Percentiles rank a stretch among this genome's conserved stretches.
Evolutionary conservation across 2,888 invertebrate species (phyloP).

Genomic region (Ecliptopera silaceata): DNA sequence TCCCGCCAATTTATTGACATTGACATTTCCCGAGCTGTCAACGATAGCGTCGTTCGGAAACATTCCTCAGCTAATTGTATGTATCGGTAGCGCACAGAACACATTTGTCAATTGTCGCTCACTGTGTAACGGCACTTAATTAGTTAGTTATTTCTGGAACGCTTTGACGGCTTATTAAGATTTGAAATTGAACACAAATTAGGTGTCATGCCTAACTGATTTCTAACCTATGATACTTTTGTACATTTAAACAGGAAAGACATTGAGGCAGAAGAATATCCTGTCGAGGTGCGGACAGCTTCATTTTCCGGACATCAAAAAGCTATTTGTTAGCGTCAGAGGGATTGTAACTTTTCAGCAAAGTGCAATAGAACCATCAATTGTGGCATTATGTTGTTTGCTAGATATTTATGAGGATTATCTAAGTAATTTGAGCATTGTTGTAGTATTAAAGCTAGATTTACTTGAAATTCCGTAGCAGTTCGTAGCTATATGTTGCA

Average conservation of each 20-base stretch:
- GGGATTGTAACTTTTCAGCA: slow-evolving; percentile 30
- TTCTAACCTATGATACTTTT: slow-evolving; percentile 56
- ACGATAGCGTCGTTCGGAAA: slow-evolving; percentile 63
- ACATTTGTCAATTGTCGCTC: slow-evolving; percentile 81
- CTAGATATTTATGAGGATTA: not conserved
- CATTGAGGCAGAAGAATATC: slow-evolving; percentile 62
- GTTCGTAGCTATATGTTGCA: not conserved
- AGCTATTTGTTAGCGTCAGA: slow-evolving; percentile 58
- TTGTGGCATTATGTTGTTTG: not conserved
- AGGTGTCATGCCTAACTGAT: slow-evolving; percentile 78
- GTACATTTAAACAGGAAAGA: slow-evolving; percentile 32
- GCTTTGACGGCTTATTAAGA: slow-evolving; percentile 82
- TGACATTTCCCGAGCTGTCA: slow-evolving; percentile 59
- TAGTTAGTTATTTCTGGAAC: slow-evolving; percentile 78
- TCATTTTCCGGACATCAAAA: slow-evolving; percentile 78
- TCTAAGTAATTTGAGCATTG: not conserved
- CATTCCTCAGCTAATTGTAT: slow-evolving; percentile 78
- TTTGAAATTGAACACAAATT: slow-evolving; percentile 82
- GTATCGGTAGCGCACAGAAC: slow-evolving; percentile 69
- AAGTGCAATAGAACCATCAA: slow-evolving; percentile 19
- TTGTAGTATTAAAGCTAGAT: not conserved
- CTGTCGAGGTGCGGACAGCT: slow-evolving; percentile 63
- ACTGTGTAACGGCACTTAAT: slow-evolving; percentile 68
- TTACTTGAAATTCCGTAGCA: not conserved
- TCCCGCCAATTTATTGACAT: slow-evolving; percentile 63